phyloP scores from a whole-genome alignment of 35 echinoderm and acorn worm genomes.

The Antedon bifida region DNA sequence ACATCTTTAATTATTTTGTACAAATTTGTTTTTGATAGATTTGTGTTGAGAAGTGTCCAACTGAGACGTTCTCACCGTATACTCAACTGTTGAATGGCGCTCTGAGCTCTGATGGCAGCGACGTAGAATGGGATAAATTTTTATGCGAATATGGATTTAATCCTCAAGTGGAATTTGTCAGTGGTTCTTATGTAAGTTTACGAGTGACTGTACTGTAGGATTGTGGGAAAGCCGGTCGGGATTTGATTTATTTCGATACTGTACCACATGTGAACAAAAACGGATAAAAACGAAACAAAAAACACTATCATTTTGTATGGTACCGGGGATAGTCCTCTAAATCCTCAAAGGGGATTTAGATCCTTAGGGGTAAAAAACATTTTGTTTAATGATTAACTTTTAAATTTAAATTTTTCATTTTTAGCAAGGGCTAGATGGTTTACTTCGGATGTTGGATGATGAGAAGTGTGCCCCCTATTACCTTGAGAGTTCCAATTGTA shows the following conservation, averaged over 20 bases:
- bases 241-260: too few relatives aligned
- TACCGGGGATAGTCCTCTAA: too few relatives aligned
- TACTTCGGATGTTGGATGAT: conserved; percentile 43
- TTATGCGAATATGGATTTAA: conserved; percentile 88
- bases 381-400: too few relatives aligned
- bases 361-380: too few relatives aligned
- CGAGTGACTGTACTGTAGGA: too few relatives aligned
- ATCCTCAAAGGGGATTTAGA: too few relatives aligned
- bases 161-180: conserved; percentile 50
- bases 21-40: conserved; percentile 35
- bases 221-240: too few relatives aligned
- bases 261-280: too few relatives aligned
- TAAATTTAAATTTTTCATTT: too few relatives aligned
- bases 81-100: not conserved
- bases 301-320: too few relatives aligned
- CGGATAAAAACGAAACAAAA: too few relatives aligned
- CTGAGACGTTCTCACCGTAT: conserved; percentile 62
- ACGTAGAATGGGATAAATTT: conserved; percentile 59
- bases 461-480: conserved; percentile 73
- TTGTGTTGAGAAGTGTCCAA: conserved; percentile 63
- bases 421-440: conserved; percentile 45
- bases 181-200: conserved; percentile 66
- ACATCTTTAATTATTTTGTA: not conserved
- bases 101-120: not conserved
- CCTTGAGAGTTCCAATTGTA: conserved; percentile 43